phyloP scores from a whole-genome alignment of 2,113 vertebrate genomes.

The Zosterops hypoxanthus region DNA sequence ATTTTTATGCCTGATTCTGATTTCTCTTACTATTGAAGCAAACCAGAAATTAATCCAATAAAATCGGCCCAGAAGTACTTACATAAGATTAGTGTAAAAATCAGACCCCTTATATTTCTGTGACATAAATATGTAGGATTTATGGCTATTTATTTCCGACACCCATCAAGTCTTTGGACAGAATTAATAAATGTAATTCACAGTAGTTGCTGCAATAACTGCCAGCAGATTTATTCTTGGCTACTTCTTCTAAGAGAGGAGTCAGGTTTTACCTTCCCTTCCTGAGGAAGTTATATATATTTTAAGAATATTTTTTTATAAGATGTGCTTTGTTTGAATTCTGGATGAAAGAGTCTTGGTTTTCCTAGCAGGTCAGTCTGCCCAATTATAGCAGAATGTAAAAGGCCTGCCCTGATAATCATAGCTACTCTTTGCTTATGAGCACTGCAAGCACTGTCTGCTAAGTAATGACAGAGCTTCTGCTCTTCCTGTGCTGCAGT shows the following conservation, averaged over 20 bases:
- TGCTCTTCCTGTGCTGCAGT: background rate
- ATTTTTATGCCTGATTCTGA: background rate
- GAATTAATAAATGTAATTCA: background rate
- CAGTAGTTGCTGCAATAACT: background rate
- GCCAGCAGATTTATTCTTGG: background rate
- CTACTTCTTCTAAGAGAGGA: background rate
- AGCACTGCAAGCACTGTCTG: background rate
- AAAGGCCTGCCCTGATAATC: background rate
- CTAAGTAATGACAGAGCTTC: background rate
- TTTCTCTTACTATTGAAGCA: background rate
- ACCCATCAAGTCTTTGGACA: background rate
- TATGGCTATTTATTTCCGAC: background rate
- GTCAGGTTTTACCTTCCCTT: background rate
- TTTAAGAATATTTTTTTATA: background rate
- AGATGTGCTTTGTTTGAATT: background rate
- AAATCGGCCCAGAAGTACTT: background rate
- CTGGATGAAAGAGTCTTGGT: background rate
- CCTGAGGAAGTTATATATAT: background rate
- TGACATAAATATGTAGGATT: background rate
- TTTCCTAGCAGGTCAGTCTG: background rate
- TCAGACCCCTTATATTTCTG: background rate
- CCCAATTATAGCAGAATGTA: background rate
- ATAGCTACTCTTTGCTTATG: background rate
- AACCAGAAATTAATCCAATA: background rate
- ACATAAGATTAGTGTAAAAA: background rate